Conservation (phyloP, 2,797 vertebrate genomes). For the Dicrostonyx torquatus region DNA sequence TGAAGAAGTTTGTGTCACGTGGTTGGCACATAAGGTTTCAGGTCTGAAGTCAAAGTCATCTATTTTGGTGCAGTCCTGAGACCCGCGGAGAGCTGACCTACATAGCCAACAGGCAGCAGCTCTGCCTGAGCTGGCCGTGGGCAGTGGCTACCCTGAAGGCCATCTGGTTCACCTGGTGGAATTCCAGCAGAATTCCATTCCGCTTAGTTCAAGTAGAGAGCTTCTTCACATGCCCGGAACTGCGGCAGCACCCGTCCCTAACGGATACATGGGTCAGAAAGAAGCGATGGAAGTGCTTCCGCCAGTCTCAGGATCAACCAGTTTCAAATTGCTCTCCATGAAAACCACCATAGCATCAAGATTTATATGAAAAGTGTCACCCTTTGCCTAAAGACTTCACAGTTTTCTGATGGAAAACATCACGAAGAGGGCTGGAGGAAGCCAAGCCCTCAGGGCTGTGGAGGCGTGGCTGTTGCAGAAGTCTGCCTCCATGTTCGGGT, state of each 20-base stretch:
- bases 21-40: neutral
- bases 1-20: neutral
- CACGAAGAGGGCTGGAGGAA: neutral
- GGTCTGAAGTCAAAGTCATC: neutral
- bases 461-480: neutral
- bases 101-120: neutral
- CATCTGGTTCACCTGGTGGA: conserved; percentile 14
- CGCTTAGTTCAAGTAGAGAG: neutral
- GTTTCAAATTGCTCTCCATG: neutral
- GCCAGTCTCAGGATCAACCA: neutral
- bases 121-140: rapidly evolving
- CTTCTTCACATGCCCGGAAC: rapidly evolving
- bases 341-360: neutral
- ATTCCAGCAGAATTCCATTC: neutral
- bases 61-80: neutral
- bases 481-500: neutral
- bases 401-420: neutral
- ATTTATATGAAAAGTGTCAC: neutral
- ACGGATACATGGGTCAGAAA: neutral
- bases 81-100: conserved; percentile 30
- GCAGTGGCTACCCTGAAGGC: neutral
- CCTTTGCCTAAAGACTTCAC: neutral
- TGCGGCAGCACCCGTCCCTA: neutral
- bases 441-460: neutral
- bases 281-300: neutral